Percentiles rank a stretch among this genome's conserved stretches.
Evolutionary conservation across 2,113 vertebrate species (phyloP).

Genomic region (Dinomys branickii): DNA sequence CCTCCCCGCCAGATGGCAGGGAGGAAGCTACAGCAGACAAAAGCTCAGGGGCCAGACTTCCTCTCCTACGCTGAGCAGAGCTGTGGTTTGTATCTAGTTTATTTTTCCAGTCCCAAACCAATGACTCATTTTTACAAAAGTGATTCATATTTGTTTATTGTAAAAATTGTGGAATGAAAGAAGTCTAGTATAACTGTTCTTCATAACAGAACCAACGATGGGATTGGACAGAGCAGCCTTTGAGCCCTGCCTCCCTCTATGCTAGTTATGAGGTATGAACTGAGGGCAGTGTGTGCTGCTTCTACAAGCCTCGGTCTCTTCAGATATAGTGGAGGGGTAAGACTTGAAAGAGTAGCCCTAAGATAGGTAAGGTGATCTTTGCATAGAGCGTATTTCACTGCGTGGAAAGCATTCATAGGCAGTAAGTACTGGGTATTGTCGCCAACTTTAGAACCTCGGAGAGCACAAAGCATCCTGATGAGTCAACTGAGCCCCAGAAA

Average conservation of each 20-base stretch:
- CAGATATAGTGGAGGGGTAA: neutral
- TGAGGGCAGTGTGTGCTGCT: neutral
- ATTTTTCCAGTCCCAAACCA: neutral
- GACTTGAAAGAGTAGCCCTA: neutral
- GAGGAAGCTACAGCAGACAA: neutral
- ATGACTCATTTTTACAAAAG: neutral
- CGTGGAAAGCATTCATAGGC: neutral
- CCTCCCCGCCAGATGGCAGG: neutral
- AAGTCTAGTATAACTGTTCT: neutral
- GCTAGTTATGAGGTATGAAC: neutral
- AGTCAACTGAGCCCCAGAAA: neutral
- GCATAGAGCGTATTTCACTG: neutral
- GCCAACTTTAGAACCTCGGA: neutral
- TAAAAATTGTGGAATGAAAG: neutral
- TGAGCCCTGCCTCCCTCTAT: neutral
- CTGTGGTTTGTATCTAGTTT: neutral
- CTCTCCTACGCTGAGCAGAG: neutral
- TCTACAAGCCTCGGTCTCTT: neutral
- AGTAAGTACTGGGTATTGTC: neutral
- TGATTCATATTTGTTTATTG: neutral
- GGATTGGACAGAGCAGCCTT: neutral
- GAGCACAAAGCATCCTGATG: neutral
- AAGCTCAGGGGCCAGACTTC: neutral
- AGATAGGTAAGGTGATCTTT: neutral
- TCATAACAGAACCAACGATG: neutral